A percentile compares a stretch with the other conserved stretches of the same genome.
Conservation (phyloP, 2,113 vertebrate genomes). For the Cyprinus carpio region DNA sequence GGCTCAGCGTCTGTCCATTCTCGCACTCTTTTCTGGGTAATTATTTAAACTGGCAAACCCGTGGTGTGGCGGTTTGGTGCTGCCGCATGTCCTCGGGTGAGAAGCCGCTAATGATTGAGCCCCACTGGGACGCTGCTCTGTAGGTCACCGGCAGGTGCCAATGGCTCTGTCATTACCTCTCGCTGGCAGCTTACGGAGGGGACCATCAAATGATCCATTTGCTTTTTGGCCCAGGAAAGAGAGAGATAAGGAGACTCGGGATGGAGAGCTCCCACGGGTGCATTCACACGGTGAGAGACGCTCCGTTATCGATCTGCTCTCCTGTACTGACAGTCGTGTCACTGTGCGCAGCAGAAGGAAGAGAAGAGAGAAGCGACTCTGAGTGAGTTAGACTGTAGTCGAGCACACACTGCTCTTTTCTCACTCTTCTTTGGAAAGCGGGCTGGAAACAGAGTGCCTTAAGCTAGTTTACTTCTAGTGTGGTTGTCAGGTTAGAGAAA, state of each 20-base stretch:
- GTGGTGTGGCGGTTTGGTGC: constrained; percentile 58
- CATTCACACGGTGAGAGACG: constrained; percentile 65
- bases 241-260: constrained; percentile 36
- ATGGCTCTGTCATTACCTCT: constrained; percentile 73
- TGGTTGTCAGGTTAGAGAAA: background rate
- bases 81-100: constrained; percentile 67
- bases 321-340: constrained; percentile 42
- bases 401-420: background rate
- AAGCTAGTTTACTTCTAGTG: background rate
- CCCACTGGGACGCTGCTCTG: constrained; percentile 66
- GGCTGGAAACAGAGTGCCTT: background rate
- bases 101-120: constrained; percentile 70
- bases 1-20: constrained; percentile 67
- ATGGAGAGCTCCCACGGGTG: constrained; percentile 54
- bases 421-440: constrained; percentile 24
- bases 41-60: constrained; percentile 71
- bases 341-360: constrained; percentile 40
- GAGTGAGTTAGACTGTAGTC: constrained; percentile 11
- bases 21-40: constrained; percentile 71
- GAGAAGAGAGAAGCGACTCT: constrained; percentile 57
- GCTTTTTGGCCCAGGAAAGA: constrained; percentile 32
- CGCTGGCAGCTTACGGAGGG: constrained; percentile 57
- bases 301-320: constrained; percentile 64
- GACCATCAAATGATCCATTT: constrained; percentile 51
- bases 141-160: constrained; percentile 69